Evolutionary conservation across 2,888 invertebrate species (phyloP), one percentile per base, ranked within the genome.

Genomic region (Alsophila aescularia): DNA sequence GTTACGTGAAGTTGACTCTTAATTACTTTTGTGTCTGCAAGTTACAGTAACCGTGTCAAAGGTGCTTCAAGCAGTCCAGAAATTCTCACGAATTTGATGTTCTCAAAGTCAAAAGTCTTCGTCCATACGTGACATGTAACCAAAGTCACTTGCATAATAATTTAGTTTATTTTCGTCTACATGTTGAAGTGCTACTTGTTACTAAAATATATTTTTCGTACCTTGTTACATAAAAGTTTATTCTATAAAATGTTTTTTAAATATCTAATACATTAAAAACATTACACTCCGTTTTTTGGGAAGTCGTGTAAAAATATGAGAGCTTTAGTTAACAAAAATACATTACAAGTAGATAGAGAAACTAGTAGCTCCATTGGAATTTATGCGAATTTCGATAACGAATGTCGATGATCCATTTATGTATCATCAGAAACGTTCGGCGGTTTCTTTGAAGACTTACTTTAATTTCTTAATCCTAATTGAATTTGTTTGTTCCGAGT

Each of bases 391-490:
- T 74, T 67, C 64, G 73, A 84, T 80, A 79, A 71, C 64, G 64
- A 64, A 75, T 74, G 81, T 79, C 78, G 73, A 75, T 72, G 83
- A 83, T 82, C 85, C 65, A 73, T 67, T 80, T 66, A 73, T 73
- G 66, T 67, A 74, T 60, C 73, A 73, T 81, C 79, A 78, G 81
- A 78, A 77, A 77, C 73, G 61, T 57, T 64, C 67, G 67, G 79
- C 89, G 89, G 87, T 75, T 67, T 73, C 85, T 89, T 88, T 87
- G 85, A 84, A 75, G 59, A 45, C 59, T 58, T 73, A 71, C 68
- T 81, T 84, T 85, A 87, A 88, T 86, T 90, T 88, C 88, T 90
- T 89, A 89, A 90, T 88, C 84, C 87, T 90, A 89, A 90, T 89
- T 90, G 90, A 89, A 83, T 90, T 90, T 90, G 86, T 88, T 89